Evolutionary conservation across 1,140 invertebrate species (phyloP).

Genomic region (Zophobas morio): DNA sequence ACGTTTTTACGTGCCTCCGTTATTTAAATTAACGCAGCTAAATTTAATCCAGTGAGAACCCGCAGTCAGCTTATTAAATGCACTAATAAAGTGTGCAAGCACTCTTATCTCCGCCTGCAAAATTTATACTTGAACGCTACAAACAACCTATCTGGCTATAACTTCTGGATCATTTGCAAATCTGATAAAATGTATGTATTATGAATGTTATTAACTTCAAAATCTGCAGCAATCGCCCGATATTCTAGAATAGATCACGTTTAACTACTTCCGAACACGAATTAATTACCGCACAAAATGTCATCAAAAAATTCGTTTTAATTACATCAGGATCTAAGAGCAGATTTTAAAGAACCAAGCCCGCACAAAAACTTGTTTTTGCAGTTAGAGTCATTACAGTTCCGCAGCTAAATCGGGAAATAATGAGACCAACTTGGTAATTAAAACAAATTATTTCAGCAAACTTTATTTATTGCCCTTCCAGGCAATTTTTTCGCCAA

Average conservation of each 20-base stretch:
- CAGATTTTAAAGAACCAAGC: neutral
- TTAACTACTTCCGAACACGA: neutral
- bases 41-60: no score
- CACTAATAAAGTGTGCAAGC: constrained; percentile 5
- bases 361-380: constrained; percentile 28
- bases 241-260: constrained; percentile 8
- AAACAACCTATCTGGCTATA: constrained; percentile 11
- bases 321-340: neutral
- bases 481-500: neutral
- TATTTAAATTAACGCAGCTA: no score
- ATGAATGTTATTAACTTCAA: constrained; percentile 6
- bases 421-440: constrained; percentile 18
- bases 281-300: constrained; percentile 20
- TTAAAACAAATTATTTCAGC: constrained; percentile 20
- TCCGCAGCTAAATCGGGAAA: constrained; percentile 32
- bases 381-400: constrained; percentile 9
- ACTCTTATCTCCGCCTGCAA: constrained; percentile 12
- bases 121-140: neutral
- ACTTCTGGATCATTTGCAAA: constrained; percentile 1
- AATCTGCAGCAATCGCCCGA: constrained; percentile 8
- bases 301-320: constrained; percentile 1
- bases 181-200: neutral
- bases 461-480: constrained; percentile 21
- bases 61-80: neutral
- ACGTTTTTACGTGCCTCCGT: no score